Evolutionary conservation across 2,888 invertebrate genomes (phyloP), one percentile per base, ranked within the genome.

Genomic region (Pseudococcus jackbeardsleyi): DNA sequence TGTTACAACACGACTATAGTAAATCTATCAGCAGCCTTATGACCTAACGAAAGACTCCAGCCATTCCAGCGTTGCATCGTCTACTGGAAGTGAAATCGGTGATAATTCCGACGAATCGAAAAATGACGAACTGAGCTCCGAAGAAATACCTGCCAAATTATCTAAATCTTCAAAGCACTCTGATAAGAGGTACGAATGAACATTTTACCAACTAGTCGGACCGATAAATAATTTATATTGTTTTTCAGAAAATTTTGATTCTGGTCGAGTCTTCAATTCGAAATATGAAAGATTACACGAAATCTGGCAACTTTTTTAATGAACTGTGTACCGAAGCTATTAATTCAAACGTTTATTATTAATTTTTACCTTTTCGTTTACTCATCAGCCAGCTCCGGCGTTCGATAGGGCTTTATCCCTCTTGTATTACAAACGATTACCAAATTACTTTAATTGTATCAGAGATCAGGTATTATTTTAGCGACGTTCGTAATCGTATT

Each of bases 381-480:
- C 12, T 15, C 15, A 12, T 15, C 12, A 15, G 48, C 1, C 48
- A 50, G 48, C 48, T 50, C 48, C 48, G 48, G 11, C 5, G 64
- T 11, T 0, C 6, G 11, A 64, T 17, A 22, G 2, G 2, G 64
- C 59, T 79, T 17, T 7, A 79, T 15, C 22, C 79, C 85, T 39
- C 33, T 39, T 39, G n/a, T 19, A 50, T 79, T 46, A 64, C 84
- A 46, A 50, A 59, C 50, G 85, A 85, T 85, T 87, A 79, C 54
- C 77, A 79, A 87, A 87, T 87, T 87, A 46, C 72, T 87, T 42
- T 87, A 87, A 87, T 79, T 46, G 87, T 77, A 87, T 87, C 87
- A 87, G 79, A 87, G 87, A 88, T 88, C 88, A 88, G 88, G 88
- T 88, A 85, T 46, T 88, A 68, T 85, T 85, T 88, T 84, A 85